Base-by-base conservation (phyloP, 2,888 invertebrate species). In the Gisinianus flammeolus region DNA sequence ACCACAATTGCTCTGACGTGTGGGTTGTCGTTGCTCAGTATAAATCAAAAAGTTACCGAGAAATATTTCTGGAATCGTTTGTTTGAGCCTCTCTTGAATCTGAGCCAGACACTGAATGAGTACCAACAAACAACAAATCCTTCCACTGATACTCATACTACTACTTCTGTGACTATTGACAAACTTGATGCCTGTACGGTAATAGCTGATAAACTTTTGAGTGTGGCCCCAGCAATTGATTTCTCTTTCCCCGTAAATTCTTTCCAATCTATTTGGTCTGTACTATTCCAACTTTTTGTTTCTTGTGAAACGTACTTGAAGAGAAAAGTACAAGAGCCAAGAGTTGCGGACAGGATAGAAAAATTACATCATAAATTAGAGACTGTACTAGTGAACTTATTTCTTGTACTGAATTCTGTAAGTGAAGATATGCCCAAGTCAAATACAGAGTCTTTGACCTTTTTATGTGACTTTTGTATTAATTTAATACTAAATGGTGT, bases 241-340 rank as follows among this genome's bases (percentile, higher is more conserved):
- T 79, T 54, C 64, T 70, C 54, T 56, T 33, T 76, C 69, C 79
- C 81, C 26, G 69, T 81, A 19, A 66, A 75, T 26, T 28, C 24
- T 22, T 80, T 81, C 22, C 79, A 80, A 35, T 76, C 79, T 56
- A 62, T 80, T 52, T 83, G 81, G 81, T 71, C 79, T 54, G 31
- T 77, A 5, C 77, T 80, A 2, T 66, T 83, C 26, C 78, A 81
- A 72, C 69, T 81, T 62, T 79, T 81, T 70, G 77, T 79, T 62
- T 66, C 79, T 22, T 81, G 80, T 75, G 77, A 81, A 70, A 76
- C 67, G 24, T 82, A 81, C 75, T 71, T 80, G 22, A 26, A 31
- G 22, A 76, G 73, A 44, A 82, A 75, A 62, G 76, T 82, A 16
- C 82, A 82, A 33, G 82, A 82, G 68, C 80, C 81, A 69, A 70